Evolutionary conservation across 2,113 vertebrate species (phyloP), one percentile per base, ranked within the genome.

Genomic region (Asarcornis scutulata): DNA sequence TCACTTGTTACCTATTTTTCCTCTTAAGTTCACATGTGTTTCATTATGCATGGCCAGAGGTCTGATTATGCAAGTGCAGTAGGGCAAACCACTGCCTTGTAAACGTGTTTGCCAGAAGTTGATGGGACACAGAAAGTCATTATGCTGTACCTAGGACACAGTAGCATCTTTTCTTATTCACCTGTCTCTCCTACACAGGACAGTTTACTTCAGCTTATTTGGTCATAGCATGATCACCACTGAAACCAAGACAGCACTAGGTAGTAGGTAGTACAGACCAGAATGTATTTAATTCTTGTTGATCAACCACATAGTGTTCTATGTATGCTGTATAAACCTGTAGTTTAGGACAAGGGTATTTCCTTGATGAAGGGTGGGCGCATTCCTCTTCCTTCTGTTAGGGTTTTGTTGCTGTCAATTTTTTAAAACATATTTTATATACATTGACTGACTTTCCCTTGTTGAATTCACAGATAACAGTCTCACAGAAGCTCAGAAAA

Each of bases 401-500:
- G 9, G 4, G 11, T 74, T 91, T 92, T 89, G 22, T 46, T 75
- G 6, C 31, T 77, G n/a, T 88, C 91, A 44, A 63, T 50, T 32
- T 71, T 92, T 27, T 50, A 53, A 64, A 80, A 63, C 0, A 3
- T 50, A 23, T 48, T 80, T 73, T n/a, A 26, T 74, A 32, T 20
- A 40, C 11, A 23, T 21, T 75, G 27, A 32, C 11, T 72, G 29
- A 72, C 44, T 68, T 77, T 42, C 31, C 50, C 0, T 59, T 91
- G 42, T 48, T 48, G 32, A 90, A 82, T 56, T 81, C 62, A 38
- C 22, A 91, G 46, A 8, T 93, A 31, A 15, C 63, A 66, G 36
- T 88, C 40, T 85, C 46, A 20, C 32, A 90, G 78, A 90, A 68
- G 36, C 74, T 95, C 74, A 82, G 58, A 95, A 73, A 91, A 97